Conservation (phyloP, 2,113 vertebrate genomes). For the Poeciliopsis turrubarensis region DNA sequence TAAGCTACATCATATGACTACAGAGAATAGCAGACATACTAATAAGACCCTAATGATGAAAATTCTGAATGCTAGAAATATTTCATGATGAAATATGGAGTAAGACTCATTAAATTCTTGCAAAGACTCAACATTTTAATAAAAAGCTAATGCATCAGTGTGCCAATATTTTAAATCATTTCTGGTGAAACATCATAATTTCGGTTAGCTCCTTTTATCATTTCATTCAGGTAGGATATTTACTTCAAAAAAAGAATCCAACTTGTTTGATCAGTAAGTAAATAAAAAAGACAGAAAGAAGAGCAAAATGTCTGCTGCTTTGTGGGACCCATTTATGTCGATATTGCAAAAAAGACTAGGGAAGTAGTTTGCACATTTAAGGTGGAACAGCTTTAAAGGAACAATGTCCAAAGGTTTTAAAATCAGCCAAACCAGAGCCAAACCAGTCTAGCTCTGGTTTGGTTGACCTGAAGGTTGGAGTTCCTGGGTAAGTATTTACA, state of each 20-base stretch:
- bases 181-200: background rate
- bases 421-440: no score
- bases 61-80: constrained; percentile 12
- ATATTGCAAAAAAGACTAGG: background rate
- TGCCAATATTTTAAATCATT: constrained; percentile 11
- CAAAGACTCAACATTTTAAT: constrained; percentile 36
- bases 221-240: background rate
- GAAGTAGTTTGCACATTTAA: background rate
- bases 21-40: constrained; percentile 14
- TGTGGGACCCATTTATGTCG: background rate
- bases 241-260: background rate
- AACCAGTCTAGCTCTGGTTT: background rate
- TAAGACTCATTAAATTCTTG: constrained; percentile 32
- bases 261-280: background rate
- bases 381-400: background rate
- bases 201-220: background rate
- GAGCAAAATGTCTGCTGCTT: background rate
- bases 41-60: constrained; percentile 28
- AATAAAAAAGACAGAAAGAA: background rate
- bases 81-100: constrained; percentile 51
- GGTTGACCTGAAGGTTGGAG: background rate
- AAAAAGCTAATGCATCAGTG: background rate
- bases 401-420: background rate
- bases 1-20: constrained; percentile 2
- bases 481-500: background rate